Percentiles rank a stretch among this genome's conserved stretches.
phyloP scores from a whole-genome alignment of 1,140 invertebrate species.

The Tenebrio molitor region DNA sequence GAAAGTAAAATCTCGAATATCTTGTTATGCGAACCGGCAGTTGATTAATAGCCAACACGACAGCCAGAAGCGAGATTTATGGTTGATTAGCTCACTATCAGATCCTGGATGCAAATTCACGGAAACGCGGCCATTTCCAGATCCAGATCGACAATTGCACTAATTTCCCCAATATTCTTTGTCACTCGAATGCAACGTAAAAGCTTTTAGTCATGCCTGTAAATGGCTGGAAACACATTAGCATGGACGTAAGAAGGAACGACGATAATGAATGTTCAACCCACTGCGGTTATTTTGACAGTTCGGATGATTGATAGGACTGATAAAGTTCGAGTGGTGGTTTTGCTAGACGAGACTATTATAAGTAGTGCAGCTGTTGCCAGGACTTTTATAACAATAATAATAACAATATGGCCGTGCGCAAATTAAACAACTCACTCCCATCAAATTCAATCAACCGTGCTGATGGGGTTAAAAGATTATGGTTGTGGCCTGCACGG shows the following conservation, averaged over 20 bases:
- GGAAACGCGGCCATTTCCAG: conserved; percentile 24
- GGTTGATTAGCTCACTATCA: conserved; percentile 17
- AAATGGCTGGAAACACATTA: conserved; percentile 47
- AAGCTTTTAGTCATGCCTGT: conserved; percentile 49
- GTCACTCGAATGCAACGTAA: conserved; percentile 42
- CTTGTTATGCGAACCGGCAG: conserved; percentile 8
- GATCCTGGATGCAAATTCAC: conserved; percentile 24
- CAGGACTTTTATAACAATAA: conserved; percentile 31
- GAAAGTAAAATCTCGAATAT: conserved; percentile 22
- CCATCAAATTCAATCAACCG: conserved; percentile 17
- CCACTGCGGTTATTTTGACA: conserved; percentile 50
- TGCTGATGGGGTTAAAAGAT: conserved; percentile 27
- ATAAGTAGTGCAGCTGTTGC: conserved; percentile 40
- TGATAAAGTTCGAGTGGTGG: conserved; percentile 48
- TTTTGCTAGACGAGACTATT: conserved; percentile 46
- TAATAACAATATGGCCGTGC: conserved; percentile 31
- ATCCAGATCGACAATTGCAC: conserved; percentile 29
- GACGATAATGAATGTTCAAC: conserved; percentile 49
- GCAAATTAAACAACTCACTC: conserved; percentile 13
- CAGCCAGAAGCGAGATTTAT: conserved; percentile 16
- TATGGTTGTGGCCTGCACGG: background rate
- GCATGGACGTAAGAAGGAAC: conserved; percentile 43
- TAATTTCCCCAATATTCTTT: conserved; percentile 39
- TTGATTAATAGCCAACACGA: conserved; percentile 18
- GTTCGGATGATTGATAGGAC: conserved; percentile 48